Percentiles rank a stretch among this genome's conserved stretches.
These are phyloP conservation scores for Uropetala carovei DNA, from an alignment of 2,888 invertebrate genomes.

Conservation along the genomic window DNA sequence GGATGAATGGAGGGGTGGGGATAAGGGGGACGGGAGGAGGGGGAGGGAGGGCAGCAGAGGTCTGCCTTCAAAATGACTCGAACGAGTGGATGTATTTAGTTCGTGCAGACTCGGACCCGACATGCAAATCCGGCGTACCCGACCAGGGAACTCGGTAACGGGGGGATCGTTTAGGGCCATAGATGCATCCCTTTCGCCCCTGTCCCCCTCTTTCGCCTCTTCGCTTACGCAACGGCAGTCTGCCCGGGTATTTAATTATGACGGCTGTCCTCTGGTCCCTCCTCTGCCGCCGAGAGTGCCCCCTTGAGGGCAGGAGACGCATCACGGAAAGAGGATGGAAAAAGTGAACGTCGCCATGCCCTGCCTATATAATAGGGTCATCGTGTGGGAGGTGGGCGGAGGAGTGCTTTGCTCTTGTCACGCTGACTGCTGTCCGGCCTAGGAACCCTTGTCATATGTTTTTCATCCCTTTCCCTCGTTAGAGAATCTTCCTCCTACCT, in stretches of 20 bases:
- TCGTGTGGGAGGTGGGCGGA: not conserved
- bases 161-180: constrained; percentile 2
- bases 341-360: not conserved
- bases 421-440: not conserved
- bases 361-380: not conserved
- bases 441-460: not conserved
- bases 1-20: not conserved
- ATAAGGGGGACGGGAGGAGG: not conserved
- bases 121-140: constrained; percentile 29
- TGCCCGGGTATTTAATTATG: constrained; percentile 50
- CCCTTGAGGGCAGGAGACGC: constrained; percentile 2
- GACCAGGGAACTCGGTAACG: not conserved
- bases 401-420: not conserved
- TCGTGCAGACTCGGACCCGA: constrained; percentile 32
- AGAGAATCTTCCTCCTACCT: not conserved
- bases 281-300: not conserved
- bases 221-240: constrained; percentile 21
- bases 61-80: not conserved
- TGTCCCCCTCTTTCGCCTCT: not conserved
- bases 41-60: not conserved
- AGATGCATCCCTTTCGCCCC: not conserved
- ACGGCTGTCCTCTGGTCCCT: not conserved
- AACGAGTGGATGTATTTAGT: constrained; percentile 31
- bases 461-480: too few relatives aligned
- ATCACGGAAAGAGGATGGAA: not conserved